phyloP scores from a whole-genome alignment of 30 jellyfish, hydroid and myxozoan species.

The Pelagia noctiluca region DNA sequence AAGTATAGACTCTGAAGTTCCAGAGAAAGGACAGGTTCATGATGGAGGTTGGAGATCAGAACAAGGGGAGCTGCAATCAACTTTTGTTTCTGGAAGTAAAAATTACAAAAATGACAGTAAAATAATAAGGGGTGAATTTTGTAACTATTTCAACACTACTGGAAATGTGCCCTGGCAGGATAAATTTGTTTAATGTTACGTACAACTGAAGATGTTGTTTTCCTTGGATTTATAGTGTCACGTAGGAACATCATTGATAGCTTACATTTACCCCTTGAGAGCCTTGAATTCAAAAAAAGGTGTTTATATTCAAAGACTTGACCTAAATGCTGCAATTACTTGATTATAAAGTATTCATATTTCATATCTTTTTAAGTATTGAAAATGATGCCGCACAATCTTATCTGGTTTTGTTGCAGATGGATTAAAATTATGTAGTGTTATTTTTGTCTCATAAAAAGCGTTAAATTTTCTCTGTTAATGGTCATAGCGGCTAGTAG shows the following conservation, averaged over 20 bases:
- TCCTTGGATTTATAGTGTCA: slow-evolving; percentile 56
- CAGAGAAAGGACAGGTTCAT: slow-evolving; percentile 23
- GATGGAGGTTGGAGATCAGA: slow-evolving; percentile 50
- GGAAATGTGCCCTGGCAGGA: background rate
- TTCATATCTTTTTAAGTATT: too few relatives aligned
- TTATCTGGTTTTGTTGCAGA: too few relatives aligned
- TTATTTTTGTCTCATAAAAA: too few relatives aligned
- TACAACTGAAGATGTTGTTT: slow-evolving; percentile 48
- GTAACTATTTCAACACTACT: background rate
- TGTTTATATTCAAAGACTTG: too few relatives aligned
- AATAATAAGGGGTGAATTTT: background rate
- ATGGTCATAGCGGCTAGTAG: too few relatives aligned
- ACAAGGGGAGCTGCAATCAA: slow-evolving; percentile 1
- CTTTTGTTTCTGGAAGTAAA: slow-evolving; percentile 32
- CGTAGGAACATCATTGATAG: slow-evolving; percentile 29
- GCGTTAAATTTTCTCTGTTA: too few relatives aligned
- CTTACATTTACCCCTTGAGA: too few relatives aligned
- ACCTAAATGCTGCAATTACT: too few relatives aligned
- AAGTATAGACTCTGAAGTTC: slow-evolving; percentile 14
- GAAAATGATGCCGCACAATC: too few relatives aligned
- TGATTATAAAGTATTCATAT: too few relatives aligned
- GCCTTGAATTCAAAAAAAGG: too few relatives aligned
- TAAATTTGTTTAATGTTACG: slow-evolving; percentile 4
- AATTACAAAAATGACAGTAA: slow-evolving; percentile 25
- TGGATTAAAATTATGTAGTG: too few relatives aligned